phyloP scores from a whole-genome alignment of 2,797 vertebrate species.

The Hybognathus amarus region DNA sequence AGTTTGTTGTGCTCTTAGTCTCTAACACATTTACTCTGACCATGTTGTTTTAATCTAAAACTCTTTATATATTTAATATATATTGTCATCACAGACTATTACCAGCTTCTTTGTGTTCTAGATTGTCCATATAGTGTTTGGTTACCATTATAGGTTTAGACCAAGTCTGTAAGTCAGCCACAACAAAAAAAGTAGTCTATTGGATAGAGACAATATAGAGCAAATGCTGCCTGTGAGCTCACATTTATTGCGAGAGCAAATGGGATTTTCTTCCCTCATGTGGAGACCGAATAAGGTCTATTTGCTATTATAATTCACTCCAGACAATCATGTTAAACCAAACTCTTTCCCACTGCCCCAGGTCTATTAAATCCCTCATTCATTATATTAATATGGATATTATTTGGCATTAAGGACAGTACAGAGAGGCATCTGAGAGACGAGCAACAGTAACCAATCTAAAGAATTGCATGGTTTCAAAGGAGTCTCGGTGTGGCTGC shows the following conservation, averaged over 20 bases:
- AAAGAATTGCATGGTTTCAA: constrained; percentile 25
- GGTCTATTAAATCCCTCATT: constrained; percentile 76
- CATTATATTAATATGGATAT: constrained; percentile 75
- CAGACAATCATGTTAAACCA: constrained; percentile 73
- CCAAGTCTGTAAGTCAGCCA: constrained; percentile 25
- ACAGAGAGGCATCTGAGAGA: constrained; percentile 29
- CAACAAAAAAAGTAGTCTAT: constrained; percentile 12
- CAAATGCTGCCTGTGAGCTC: constrained; percentile 64
- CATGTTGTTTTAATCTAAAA: not conserved
- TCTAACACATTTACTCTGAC: not conserved
- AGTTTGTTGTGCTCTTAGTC: not conserved
- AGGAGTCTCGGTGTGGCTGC: not conserved
- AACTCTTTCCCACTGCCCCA: constrained; percentile 68
- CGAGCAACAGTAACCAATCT: constrained; percentile 17
- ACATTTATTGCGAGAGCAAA: constrained; percentile 63
- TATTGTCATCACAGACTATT: not conserved
- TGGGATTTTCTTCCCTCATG: constrained; percentile 57
- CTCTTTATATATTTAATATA: not conserved
- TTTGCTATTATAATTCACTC: constrained; percentile 76
- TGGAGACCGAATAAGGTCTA: constrained; percentile 70
- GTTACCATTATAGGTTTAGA: constrained; percentile 19
- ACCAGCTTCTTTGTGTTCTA: not conserved
- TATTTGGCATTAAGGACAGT: constrained; percentile 72
- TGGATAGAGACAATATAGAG: constrained; percentile 12
- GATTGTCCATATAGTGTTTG: constrained; percentile 19